Percentiles rank a stretch among this genome's conserved stretches.
Evolutionary conservation across 2,113 vertebrate species (phyloP).

Genomic region (Hystrix brachyura): DNA sequence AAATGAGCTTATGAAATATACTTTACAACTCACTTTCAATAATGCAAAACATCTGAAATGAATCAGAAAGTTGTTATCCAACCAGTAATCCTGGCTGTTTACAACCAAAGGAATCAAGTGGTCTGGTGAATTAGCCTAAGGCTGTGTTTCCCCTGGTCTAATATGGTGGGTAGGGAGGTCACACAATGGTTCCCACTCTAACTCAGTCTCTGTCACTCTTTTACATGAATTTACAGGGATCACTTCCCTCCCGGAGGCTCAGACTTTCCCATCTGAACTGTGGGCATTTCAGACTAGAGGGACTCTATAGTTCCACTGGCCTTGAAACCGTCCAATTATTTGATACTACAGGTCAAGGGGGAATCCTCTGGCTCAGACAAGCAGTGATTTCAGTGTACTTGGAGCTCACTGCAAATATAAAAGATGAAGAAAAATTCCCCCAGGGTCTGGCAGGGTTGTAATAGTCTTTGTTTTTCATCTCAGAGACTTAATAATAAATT

Average conservation of each 20-base stretch:
- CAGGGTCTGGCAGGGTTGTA: not conserved
- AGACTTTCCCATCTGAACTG: not conserved
- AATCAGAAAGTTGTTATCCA: not conserved
- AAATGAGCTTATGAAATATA: not conserved
- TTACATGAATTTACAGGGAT: too few species aligned
- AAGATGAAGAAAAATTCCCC: not conserved
- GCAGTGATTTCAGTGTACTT: not conserved
- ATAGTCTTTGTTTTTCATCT: not conserved
- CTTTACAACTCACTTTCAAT: not conserved
- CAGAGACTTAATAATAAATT: not conserved
- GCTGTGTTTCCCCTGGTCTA: not conserved
- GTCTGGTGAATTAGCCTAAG: not conserved
- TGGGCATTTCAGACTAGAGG: not conserved
- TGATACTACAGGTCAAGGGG: constrained; percentile 9
- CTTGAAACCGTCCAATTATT: not conserved
- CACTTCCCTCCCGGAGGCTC: not conserved
- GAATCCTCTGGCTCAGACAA: not conserved
- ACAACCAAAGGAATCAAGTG: rapidly evolving
- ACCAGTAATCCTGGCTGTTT: not conserved
- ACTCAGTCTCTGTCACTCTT: not conserved
- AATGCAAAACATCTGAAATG: not conserved
- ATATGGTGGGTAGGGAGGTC: rapidly evolving
- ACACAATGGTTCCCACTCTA: not conserved
- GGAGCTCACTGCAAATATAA: not conserved
- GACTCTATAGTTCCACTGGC: not conserved